Evolutionary conservation across 1,140 invertebrate genomes (phyloP).

Genomic region (Capitella teleta): DNA sequence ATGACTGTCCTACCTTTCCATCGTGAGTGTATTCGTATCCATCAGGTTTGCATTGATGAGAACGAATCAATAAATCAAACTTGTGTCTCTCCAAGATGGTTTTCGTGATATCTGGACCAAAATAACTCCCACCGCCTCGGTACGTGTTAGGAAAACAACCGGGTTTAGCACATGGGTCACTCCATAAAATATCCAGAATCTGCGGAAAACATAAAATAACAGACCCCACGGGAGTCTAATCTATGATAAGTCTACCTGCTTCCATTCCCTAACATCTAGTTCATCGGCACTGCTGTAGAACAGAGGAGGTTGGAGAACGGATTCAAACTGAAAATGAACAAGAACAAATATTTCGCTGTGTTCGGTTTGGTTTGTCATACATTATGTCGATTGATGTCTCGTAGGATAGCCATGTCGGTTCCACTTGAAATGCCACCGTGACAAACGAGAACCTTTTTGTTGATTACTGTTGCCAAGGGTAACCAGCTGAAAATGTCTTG

Average conservation of each 20-base stretch:
- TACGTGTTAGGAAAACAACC: slow-evolving; percentile 69
- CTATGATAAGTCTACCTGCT: neutral
- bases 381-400: slow-evolving; percentile 63
- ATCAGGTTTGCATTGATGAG: slow-evolving; percentile 83
- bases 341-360: no score
- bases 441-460: slow-evolving; percentile 72
- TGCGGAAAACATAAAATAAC: slow-evolving; percentile 30
- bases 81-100: slow-evolving; percentile 63
- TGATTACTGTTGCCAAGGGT: slow-evolving; percentile 74
- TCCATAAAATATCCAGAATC: slow-evolving; percentile 84
- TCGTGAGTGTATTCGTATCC: slow-evolving; percentile 78
- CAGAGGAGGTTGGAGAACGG: no score
- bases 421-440: slow-evolving; percentile 78
- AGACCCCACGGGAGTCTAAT: neutral
- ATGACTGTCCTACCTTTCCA: slow-evolving; percentile 51
- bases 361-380: no score
- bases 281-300: no score
- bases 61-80: slow-evolving; percentile 65
- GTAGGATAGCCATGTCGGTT: slow-evolving; percentile 64
- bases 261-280: neutral
- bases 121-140: slow-evolving; percentile 79
- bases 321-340: no score
- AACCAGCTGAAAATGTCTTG: slow-evolving; percentile 81
- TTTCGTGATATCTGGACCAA: slow-evolving; percentile 75
- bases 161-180: slow-evolving; percentile 61